phyloP scores from a whole-genome alignment of 2,888 invertebrate species.

The Tetranychus truncatus region DNA sequence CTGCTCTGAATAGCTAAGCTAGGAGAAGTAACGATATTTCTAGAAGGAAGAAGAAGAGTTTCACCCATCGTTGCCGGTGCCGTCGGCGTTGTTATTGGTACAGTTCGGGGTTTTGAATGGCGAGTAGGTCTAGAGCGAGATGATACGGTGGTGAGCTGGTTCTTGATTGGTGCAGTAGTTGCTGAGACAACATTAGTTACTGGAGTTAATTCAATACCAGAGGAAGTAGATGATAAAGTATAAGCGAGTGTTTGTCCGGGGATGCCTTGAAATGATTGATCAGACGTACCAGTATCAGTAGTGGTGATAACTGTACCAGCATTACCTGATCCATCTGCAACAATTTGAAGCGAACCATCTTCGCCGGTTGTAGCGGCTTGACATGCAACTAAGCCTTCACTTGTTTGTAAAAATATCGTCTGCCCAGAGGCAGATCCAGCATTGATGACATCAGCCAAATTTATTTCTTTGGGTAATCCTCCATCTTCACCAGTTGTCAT shows the following conservation, averaged over 20 bases:
- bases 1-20: not conserved
- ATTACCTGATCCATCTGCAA: conserved; percentile 8
- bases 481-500: conserved; percentile 19
- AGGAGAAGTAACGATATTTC: not conserved
- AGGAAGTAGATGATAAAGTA: conserved; percentile 14
- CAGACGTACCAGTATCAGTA: conserved; percentile 9
- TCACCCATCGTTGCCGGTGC: not conserved
- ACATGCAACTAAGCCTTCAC: conserved; percentile 19
- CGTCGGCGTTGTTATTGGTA: not conserved
- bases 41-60: conserved; percentile 4
- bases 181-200: conserved; percentile 7
- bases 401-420: conserved; percentile 17
- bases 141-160: not conserved
- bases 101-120: not conserved
- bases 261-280: conserved; percentile 5
- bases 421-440: conserved; percentile 15
- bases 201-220: conserved; percentile 15
- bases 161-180: not conserved
- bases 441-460: conserved; percentile 16
- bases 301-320: not conserved
- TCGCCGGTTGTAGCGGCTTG: conserved; percentile 9
- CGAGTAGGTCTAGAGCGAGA: not conserved
- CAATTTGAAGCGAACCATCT: conserved; percentile 14
- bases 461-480: conserved; percentile 14
- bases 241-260: conserved; percentile 13